Base-by-base conservation (phyloP, 2,888 invertebrate genomes). In the Phaonia tiefii region DNA sequence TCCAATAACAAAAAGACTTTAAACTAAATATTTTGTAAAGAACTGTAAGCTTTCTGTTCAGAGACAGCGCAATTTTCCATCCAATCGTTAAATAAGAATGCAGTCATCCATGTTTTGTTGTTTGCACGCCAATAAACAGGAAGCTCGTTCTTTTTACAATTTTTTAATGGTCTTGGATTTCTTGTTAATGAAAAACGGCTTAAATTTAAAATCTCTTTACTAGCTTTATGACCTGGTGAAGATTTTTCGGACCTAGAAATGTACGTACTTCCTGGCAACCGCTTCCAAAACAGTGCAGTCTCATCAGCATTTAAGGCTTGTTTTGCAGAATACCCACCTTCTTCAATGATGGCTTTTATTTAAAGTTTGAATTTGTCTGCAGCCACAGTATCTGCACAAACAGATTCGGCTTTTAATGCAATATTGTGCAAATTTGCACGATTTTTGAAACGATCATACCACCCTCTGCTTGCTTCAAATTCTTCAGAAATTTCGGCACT, bases 251-350 rank as follows among this genome's bases (percentile, higher is more conserved):
- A 13, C 39, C 60, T 60, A 31, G 22, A 56, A n/a, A 44, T 42
- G 25, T 56, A 25, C 11, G 70, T 44, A 26, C 70, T 70, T 70
- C 44, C 26, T 70, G 46, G 44, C 46, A 58, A 70, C 42, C 26
- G 26, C 58, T 58, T 58, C 58, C 70, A 44, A 70, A 58, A 70
- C 56, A 56, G 44, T 56, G 26, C 15, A 1, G 31, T 66, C 51
- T 49, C 49, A 66, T 71, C 71, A 71, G 46, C 46, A 11, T 71
- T 71, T 46, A 58, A 39, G 46, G 58, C 44, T 11, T 56, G 58
- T 2, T 17, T 46, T 46, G n/a, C n/a, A n/a, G n/a, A n/a, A n/a
- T n/a, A n/a, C n/a, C n/a, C n/a, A n/a, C n/a, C n/a, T n/a, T n/a
- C n/a, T n/a, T n/a, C n/a, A n/a, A n/a, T n/a, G n/a, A n/a, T n/a